A percentile compares a stretch with the other conserved stretches of the same genome.
phyloP scores from a whole-genome alignment of 2,797 vertebrate genomes.

The Sebastes hubbsi region DNA sequence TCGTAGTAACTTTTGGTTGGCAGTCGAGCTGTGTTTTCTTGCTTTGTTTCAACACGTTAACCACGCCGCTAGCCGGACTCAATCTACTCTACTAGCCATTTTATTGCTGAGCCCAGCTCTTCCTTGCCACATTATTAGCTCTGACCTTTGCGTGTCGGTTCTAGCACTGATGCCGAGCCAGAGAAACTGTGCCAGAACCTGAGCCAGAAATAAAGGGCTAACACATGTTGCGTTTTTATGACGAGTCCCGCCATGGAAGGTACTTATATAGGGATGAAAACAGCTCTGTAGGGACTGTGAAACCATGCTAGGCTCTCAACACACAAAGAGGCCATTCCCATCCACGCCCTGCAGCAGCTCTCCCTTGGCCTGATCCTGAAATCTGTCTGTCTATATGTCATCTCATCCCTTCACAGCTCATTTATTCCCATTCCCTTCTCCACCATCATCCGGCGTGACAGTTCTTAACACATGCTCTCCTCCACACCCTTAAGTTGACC shows the following conservation, averaged over 20 bases:
- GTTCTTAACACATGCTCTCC: conserved; percentile 22
- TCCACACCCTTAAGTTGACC: conserved; percentile 26
- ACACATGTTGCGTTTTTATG: conserved; percentile 76
- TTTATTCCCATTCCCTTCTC: conserved; percentile 28
- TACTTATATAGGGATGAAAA: conserved; percentile 41
- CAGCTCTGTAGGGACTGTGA: conserved; percentile 55
- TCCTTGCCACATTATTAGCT: conserved; percentile 68
- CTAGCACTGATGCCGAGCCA: conserved; percentile 59
- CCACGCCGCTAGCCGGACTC: neutral
- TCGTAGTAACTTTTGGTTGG: conserved; percentile 30
- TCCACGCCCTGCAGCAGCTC: conserved; percentile 51
- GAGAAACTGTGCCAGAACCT: conserved; percentile 52
- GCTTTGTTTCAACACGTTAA: conserved; percentile 36
- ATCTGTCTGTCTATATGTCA: conserved; percentile 23
- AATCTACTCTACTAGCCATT: conserved; percentile 16
- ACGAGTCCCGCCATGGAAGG: conserved; percentile 42
- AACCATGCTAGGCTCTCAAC: conserved; percentile 44
- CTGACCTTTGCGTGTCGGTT: conserved; percentile 68
- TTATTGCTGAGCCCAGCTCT: conserved; percentile 57
- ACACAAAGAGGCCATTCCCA: conserved; percentile 20
- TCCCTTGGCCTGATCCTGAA: conserved; percentile 9
- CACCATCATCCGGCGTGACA: conserved; percentile 21
- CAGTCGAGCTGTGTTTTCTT: conserved; percentile 18
- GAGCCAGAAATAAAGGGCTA: conserved; percentile 75
- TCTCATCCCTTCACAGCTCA: conserved; percentile 4